Base-by-base conservation (phyloP, 2,797 vertebrate genomes). In the Anas flavirostris region DNA sequence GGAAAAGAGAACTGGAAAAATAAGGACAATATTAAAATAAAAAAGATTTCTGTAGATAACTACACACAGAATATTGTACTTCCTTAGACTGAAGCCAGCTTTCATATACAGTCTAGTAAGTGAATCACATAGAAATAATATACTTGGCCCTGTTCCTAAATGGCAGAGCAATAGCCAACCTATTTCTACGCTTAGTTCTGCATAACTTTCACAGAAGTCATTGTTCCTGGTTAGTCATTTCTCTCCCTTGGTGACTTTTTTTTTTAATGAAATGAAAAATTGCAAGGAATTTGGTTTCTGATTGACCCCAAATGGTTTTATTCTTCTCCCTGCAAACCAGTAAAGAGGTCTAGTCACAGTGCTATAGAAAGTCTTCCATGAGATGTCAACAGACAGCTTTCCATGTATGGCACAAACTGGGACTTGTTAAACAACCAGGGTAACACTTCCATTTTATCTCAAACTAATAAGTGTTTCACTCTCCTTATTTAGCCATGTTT, bases 401-500 rank as follows among this genome's bases (percentile, higher is more conserved):
- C 16, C 22, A 29, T 8, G 7, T 52, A 63, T 52, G 26, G 55
- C n/a, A 82, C 31, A 70, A 82, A 82, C 16, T 25, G 26, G 8
- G 39, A 80, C n/a, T 76, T 82, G 50, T 28, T 76, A 82, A 92
- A 68, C 43, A 94, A 16, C 50, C 64, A 66, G 12, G 17, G 31
- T 75, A 82, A 22, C 2, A 1, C 21, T 83, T 72, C 76, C 26
- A 69, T 74, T 94, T 91, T 44, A 82, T 55, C 13, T 31, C 56
- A 63, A 70, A 64, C 35, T 86, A 83, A 81, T 12, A 31, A 77
- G 44, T 2, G 0, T 79, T 91, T 79, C 23, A 35, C 31, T 89
- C 70, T 59, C 62, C 88, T 82, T 86, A 62, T 89, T 94, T 83
- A 91, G 81, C 18, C 15, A 10, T 55, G 22, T 74, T 92, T 94